A percentile compares a stretch with the other conserved stretches of the same genome.
phyloP scores from a whole-genome alignment of 2,888 invertebrate genomes.

The Pseudococcus viburni region DNA sequence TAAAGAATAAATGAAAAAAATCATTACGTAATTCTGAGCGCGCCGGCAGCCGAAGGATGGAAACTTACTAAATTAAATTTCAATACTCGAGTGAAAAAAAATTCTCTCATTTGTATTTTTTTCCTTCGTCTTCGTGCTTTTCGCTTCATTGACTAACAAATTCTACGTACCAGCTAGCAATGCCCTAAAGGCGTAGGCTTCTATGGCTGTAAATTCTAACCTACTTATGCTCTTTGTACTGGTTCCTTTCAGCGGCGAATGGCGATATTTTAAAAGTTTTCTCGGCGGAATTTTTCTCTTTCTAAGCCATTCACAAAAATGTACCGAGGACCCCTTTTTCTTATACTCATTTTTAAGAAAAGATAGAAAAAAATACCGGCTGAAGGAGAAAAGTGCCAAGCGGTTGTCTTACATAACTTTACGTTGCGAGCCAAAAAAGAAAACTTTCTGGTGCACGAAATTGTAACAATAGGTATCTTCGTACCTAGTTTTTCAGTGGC shows the following conservation, averaged over 20 bases:
- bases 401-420: slow-evolving; percentile 32
- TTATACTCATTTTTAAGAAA: not conserved
- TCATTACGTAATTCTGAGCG: not conserved
- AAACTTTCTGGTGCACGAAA: not conserved
- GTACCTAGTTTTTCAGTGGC: not conserved
- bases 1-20: not conserved
- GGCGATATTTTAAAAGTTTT: slow-evolving; percentile 41
- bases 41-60: not conserved
- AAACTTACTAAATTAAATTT: slow-evolving; percentile 25
- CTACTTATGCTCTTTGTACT: slow-evolving; percentile 41
- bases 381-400: slow-evolving; percentile 12
- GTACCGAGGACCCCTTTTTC: not conserved
- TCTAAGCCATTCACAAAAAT: slow-evolving; percentile 31
- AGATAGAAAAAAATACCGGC: slow-evolving; percentile 19
- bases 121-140: not conserved
- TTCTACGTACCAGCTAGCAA: not conserved
- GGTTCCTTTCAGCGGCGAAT: slow-evolving; percentile 12
- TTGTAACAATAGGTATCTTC: not conserved
- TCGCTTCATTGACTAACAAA: slow-evolving; percentile 28
- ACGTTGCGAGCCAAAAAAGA: slow-evolving; percentile 1
- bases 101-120: slow-evolving; percentile 25
- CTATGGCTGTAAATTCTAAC: not conserved
- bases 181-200: not conserved
- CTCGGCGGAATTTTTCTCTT: slow-evolving; percentile 44
- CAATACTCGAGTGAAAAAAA: slow-evolving; percentile 17